phyloP scores from a whole-genome alignment of 2,888 invertebrate species.

The Caradrina kadenii region DNA sequence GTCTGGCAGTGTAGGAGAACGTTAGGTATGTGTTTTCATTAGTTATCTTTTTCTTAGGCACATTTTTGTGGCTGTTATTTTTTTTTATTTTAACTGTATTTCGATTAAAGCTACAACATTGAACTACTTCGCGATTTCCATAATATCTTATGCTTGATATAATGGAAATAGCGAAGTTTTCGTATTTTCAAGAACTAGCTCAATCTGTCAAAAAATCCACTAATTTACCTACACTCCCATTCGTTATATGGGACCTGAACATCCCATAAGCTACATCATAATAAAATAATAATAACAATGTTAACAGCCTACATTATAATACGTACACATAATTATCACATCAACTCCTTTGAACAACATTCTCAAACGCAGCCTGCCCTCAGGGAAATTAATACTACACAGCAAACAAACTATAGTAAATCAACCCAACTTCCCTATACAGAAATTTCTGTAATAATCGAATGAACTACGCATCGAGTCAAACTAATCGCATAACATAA shows the following conservation, averaged over 20 bases:
- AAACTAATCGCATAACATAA: slow-evolving; percentile 46
- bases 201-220: too few species aligned
- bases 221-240: too few species aligned
- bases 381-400: slow-evolving; percentile 35
- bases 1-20: neutral
- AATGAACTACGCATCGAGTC: slow-evolving; percentile 28
- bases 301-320: slow-evolving; percentile 5
- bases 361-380: slow-evolving; percentile 32
- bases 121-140: too few species aligned
- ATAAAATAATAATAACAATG: slow-evolving; percentile 2
- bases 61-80: neutral
- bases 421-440: slow-evolving; percentile 5
- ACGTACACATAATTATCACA: slow-evolving; percentile 35
- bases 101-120: too few species aligned
- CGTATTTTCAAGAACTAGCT: too few species aligned
- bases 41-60: neutral
- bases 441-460: neutral
- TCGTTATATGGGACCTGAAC: too few species aligned
- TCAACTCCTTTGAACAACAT: slow-evolving; percentile 28
- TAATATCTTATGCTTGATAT: too few species aligned
- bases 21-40: neutral
- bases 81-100: too few species aligned
- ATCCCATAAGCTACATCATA: slow-evolving; percentile 1
- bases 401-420: slow-evolving; percentile 33
- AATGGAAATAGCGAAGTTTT: too few species aligned